Evolutionary conservation across 2,113 vertebrate species (phyloP).

Genomic region (Dipodomys stephensi): DNA sequence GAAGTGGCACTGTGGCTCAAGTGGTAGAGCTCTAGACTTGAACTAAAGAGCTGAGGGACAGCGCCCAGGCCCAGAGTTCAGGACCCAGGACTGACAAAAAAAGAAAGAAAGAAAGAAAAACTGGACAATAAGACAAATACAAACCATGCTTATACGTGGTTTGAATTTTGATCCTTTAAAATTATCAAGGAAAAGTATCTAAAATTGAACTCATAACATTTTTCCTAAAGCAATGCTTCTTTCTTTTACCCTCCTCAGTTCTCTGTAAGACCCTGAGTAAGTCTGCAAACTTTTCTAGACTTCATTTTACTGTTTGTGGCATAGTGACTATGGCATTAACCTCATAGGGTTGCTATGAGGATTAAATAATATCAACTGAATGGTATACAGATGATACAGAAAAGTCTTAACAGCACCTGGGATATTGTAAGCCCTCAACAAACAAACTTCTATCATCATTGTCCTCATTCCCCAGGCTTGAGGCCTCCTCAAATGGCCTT

Average conservation of each 20-base stretch:
- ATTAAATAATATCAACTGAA: neutral
- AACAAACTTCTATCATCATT: neutral
- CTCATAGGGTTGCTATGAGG: neutral
- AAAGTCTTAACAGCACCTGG: neutral
- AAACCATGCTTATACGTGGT: slow-evolving; percentile 26
- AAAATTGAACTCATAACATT: neutral
- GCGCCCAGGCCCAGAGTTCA: too few relatives aligned
- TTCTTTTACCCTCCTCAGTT: neutral
- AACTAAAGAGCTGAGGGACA: too few relatives aligned
- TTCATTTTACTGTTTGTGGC: slow-evolving; percentile 26
- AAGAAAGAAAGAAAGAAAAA: neutral
- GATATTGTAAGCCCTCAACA: neutral
- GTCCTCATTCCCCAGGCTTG: neutral
- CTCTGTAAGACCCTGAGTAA: neutral
- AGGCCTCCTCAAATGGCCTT: neutral
- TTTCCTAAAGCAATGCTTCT: neutral
- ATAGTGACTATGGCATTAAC: neutral
- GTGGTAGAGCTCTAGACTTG: too few relatives aligned
- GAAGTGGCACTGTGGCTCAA: too few relatives aligned
- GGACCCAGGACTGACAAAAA: too few relatives aligned
- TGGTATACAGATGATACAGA: neutral
- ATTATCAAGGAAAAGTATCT: neutral
- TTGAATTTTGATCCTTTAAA: slow-evolving; percentile 46
- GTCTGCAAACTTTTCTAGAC: neutral
- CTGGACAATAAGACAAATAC: neutral